phyloP scores from a whole-genome alignment of 2,888 invertebrate genomes.

The Lasioglossum zephyrum region DNA sequence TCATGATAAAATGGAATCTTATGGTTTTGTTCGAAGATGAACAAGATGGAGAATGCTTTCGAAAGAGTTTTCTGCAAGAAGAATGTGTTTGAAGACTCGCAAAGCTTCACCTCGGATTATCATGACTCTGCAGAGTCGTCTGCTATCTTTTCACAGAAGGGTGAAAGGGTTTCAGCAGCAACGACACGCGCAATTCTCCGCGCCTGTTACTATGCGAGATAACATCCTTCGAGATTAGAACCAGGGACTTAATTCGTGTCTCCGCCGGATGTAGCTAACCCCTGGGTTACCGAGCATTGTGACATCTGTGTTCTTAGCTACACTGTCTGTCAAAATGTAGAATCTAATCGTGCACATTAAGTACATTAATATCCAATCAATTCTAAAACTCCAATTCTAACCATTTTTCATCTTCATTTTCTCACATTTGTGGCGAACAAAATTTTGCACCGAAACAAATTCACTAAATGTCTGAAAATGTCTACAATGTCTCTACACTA shows the following conservation, averaged over 20 bases:
- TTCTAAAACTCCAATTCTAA: not conserved
- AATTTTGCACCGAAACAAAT: not conserved
- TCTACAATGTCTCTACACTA: not conserved
- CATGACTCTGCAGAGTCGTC: constrained; percentile 40
- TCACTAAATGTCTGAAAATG: not conserved
- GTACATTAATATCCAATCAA: not conserved
- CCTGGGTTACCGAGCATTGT: constrained; percentile 8
- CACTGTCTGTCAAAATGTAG: not conserved
- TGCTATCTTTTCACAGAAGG: constrained; percentile 61
- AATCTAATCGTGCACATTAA: not conserved
- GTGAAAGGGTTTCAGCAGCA: constrained; percentile 62
- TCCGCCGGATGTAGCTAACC: constrained; percentile 70
- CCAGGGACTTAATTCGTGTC: constrained; percentile 69
- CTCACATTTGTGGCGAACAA: not conserved
- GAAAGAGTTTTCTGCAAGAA: not conserved
- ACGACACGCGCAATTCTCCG: constrained; percentile 30
- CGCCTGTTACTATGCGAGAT: constrained; percentile 70
- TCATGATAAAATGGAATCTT: not conserved
- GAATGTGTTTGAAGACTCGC: constrained; percentile 51
- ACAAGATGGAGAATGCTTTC: not conserved
- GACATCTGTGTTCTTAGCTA: not conserved
- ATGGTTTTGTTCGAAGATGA: not conserved
- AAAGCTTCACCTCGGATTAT: constrained; percentile 37
- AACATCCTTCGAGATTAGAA: constrained; percentile 72
- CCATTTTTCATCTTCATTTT: not conserved